Evolutionary conservation across 2,888 invertebrate species (phyloP).

Genomic region (Xestia xanthographa): DNA sequence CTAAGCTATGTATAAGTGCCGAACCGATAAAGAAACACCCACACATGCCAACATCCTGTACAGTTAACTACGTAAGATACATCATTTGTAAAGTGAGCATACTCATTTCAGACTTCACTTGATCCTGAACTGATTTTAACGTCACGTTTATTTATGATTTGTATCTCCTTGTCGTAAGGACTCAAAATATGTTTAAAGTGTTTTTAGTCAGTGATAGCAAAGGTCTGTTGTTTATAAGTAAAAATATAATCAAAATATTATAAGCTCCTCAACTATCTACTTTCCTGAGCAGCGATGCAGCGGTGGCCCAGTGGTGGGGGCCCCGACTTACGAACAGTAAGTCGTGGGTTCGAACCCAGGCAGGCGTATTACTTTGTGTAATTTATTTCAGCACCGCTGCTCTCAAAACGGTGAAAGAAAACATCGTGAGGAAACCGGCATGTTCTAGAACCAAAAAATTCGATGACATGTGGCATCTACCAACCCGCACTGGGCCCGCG

Average conservation of each 20-base stretch:
- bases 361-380: no score
- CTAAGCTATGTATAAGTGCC: not conserved
- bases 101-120: conserved; percentile 45
- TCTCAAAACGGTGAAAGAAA: no score
- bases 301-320: no score
- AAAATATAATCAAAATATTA: not conserved
- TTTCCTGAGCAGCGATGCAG: no score
- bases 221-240: not conserved
- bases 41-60: conserved; percentile 19
- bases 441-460: no score
- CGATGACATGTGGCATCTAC: no score
- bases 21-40: conserved; percentile 9
- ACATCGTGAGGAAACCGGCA: no score
- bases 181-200: not conserved
- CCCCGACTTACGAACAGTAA: no score
- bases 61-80: conserved; percentile 12
- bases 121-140: conserved; percentile 14
- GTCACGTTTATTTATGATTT: conserved; percentile 16
- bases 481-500: no score
- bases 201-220: not conserved
- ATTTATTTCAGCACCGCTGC: no score
- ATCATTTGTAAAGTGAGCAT: conserved; percentile 50
- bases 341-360: no score
- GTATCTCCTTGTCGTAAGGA: not conserved
- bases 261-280: not conserved